Evolutionary conservation across 2,888 invertebrate species (phyloP).

Genomic region (Neocrepidodera transversa): DNA sequence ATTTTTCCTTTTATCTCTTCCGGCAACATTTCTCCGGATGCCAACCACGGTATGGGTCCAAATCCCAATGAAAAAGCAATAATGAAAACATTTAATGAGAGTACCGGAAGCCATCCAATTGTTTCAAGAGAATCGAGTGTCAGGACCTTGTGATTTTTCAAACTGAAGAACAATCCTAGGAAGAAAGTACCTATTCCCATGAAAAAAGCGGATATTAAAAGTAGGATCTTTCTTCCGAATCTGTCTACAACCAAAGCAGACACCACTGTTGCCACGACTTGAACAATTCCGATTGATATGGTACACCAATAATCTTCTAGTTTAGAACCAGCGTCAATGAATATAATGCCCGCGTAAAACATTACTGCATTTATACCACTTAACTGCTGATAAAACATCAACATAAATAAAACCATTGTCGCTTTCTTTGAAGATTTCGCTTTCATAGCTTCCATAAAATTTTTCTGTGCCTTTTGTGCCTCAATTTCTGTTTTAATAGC

Average conservation of each 20-base stretch:
- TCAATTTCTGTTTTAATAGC: constrained; percentile 61
- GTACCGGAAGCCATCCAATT: constrained; percentile 77
- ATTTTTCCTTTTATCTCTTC: constrained; percentile 80
- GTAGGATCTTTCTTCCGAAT: constrained; percentile 77
- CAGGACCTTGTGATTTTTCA: constrained; percentile 54
- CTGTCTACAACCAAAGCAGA: constrained; percentile 80
- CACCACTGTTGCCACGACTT: constrained; percentile 77
- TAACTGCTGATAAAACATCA: constrained; percentile 90
- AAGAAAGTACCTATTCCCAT: constrained; percentile 75
- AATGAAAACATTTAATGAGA: constrained; percentile 77
- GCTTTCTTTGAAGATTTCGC: constrained; percentile 71
- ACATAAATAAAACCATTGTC: constrained; percentile 73
- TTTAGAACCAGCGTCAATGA: constrained; percentile 67
- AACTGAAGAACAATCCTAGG: constrained; percentile 73
- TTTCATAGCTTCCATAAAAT: constrained; percentile 66
- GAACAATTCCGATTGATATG: constrained; percentile 73
- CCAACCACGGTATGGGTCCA: constrained; percentile 90
- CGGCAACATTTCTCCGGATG: constrained; percentile 82
- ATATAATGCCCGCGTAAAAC: constrained; percentile 79
- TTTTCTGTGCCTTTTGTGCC: constrained; percentile 63
- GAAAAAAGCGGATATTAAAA: constrained; percentile 74
- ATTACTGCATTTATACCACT: constrained; percentile 85
- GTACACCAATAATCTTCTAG: constrained; percentile 61
- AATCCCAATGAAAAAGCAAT: constrained; percentile 82
- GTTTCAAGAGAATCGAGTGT: constrained; percentile 60